These are phyloP conservation scores for Aleiodes alternator DNA, from an alignment of 2,888 invertebrate species.

Conservation along the genomic window DNA sequence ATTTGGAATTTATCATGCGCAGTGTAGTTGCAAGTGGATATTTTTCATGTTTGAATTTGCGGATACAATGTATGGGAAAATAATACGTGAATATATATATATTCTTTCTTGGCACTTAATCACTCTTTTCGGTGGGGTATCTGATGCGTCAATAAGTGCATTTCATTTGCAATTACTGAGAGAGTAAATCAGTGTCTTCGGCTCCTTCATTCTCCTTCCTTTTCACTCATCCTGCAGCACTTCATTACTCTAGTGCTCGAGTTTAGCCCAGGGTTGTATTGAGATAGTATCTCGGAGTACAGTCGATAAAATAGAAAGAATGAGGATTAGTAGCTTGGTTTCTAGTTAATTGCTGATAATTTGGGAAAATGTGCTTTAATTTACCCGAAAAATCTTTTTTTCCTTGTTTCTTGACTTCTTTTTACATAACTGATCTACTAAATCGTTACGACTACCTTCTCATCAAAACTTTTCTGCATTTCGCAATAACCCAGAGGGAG, in stretches of 20 bases:
- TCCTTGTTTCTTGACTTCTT: too few relatives aligned
- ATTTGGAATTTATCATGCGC: conserved; percentile 11
- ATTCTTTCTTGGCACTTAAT: conserved; percentile 56
- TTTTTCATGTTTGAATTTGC: conserved; percentile 19
- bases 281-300: neutral
- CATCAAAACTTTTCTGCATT: too few relatives aligned
- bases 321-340: too few relatives aligned
- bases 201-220: conserved; percentile 20
- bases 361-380: too few relatives aligned
- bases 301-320: too few relatives aligned
- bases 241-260: too few relatives aligned
- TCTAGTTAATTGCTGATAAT: too few relatives aligned
- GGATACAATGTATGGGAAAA: too few relatives aligned
- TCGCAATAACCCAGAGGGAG: conserved; percentile 29
- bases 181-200: conserved; percentile 71
- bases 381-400: too few relatives aligned
- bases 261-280: neutral
- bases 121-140: conserved; percentile 57
- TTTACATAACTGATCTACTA: too few relatives aligned
- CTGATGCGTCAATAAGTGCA: conserved; percentile 71
- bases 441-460: too few relatives aligned
- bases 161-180: conserved; percentile 72
- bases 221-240: neutral
- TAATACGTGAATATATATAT: conserved; percentile 19
- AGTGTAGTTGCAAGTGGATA: conserved; percentile 1